Evolutionary conservation across 2,888 invertebrate species (phyloP), one percentile per base, ranked within the genome.

Genomic region (Cyrtodaria siliqua): DNA sequence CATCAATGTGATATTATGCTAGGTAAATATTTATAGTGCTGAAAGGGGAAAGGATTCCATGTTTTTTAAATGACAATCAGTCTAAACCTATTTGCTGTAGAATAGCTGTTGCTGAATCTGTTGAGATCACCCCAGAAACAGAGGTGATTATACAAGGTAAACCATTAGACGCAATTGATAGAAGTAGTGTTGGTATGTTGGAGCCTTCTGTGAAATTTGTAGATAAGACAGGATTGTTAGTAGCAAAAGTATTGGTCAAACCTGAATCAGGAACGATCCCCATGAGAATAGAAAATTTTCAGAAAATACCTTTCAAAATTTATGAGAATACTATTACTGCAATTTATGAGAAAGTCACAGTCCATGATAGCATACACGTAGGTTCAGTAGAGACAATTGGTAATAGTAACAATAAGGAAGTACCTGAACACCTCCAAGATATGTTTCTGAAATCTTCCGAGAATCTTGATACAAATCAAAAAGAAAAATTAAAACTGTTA

Each of bases 1-100:
- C 26, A 60, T 26, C 49, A 60, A 33, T 66, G 66, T 66, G 66
- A 66, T 47, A 18, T 66, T 16, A 53, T 66, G 1, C 24, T 66
- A 6, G 60, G 68, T 52, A 68, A 56, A 23, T 23, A 26, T 60
- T 26, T 27, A 26, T 60, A 16, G 40, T 18, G 9, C 12, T 68
- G 23, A 59, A 68, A 18, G 57, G 57, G 8, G 52, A 68, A 4
- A 23, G 24, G 26, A 52, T 52, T 52, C 49, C 67, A 18, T 67
- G 67, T 40, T 67, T 44, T 24, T 12, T 66, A 47, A 60, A 52
- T 23, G 27, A 50, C 42, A 47, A 16, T 16, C 44, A 18, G 44
- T 44, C 16, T 6, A 6, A 44, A 12, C 33, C 4, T 4, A 57
- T 14, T 18, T 61, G 67, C 26, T 76, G 62, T 47, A 26, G 57